Base-by-base conservation (phyloP, 1,140 invertebrate genomes). In the Oscheius sp. region DNA sequence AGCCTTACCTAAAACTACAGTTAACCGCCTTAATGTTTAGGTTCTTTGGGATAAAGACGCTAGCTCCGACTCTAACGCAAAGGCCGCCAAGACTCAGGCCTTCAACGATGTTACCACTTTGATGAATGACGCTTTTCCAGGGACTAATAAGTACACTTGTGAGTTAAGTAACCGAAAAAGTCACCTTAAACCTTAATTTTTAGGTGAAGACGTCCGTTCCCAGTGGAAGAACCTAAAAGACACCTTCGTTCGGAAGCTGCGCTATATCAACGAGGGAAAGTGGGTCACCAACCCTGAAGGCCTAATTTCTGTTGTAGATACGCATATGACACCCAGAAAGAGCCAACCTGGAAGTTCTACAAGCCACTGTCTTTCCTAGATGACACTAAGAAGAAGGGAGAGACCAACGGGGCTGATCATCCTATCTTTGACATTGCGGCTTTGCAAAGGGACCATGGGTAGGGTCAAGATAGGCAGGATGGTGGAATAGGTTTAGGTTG, bases 191-290 rank as follows among this genome's bases (percentile, higher is more conserved):
- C 18, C 13, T 32, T 62, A 23, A 28, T 31, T 18, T 68, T 20
- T 29, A 68, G 66, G 49, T 45, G 72, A 74, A 29, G 72, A 74
- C 26, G 59, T 74, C 20, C 26, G 65, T 23, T 59, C 64, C 2
- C 72, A 74, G 29, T 74, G 72, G 72, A 74, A 74, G 52, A 74
- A 74, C 36, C 45, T 74, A 10, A 74, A 74, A 46, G 72, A 74
- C 55, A 74, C 72, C 13, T 74, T 74, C 26, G 66, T 74, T 3
- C 64, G 72, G 34, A 74, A 74, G 29, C 55, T 45, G 1, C 36
- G 72, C 58, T 74, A 64, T 68, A 38, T 74, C 31, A 73, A 68
- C 31, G 72, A 74, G 38, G 72, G 72, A 31, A 74, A 74, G 46
- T 63, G 61, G 35, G 61, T 63, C 28, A n/a, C n/a, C n/a, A n/a